Conservation (phyloP, 1,140 invertebrate genomes). For the Bombus waltoni region DNA sequence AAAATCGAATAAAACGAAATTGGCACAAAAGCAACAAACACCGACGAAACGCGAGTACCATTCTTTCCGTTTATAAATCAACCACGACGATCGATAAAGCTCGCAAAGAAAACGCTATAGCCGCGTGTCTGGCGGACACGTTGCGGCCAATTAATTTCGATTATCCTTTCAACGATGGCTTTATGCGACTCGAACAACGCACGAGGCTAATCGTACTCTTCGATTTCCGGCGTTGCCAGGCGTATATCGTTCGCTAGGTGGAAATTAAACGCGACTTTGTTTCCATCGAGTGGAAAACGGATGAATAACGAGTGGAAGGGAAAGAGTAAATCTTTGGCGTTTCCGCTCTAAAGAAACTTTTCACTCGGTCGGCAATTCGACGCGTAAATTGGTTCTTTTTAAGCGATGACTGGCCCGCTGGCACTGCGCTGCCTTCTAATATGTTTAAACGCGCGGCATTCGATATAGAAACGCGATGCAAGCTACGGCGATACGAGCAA, state of each 20-base stretch:
- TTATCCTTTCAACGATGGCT: constrained; percentile 17
- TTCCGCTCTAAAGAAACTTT: not conserved
- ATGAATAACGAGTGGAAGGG: not conserved
- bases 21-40: not conserved
- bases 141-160: constrained; percentile 1
- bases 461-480: not conserved
- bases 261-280: not conserved
- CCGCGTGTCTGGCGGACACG: not conserved
- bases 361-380: not conserved
- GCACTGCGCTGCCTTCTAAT: not conserved
- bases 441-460: not conserved
- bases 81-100: not conserved
- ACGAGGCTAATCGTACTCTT: not conserved
- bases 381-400: not conserved
- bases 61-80: constrained; percentile 28
- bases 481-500: not conserved
- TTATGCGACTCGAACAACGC: not conserved
- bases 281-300: no score
- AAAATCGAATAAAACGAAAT: no score
- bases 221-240: not conserved
- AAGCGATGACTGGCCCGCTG: not conserved
- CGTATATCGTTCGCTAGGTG: not conserved
- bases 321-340: not conserved
- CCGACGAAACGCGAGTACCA: not conserved
- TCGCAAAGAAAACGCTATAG: not conserved